Percentiles rank a stretch among this genome's conserved stretches.
Evolutionary conservation across 2,797 vertebrate genomes (phyloP).

Genomic region (Amazonetta brasiliensis): DNA sequence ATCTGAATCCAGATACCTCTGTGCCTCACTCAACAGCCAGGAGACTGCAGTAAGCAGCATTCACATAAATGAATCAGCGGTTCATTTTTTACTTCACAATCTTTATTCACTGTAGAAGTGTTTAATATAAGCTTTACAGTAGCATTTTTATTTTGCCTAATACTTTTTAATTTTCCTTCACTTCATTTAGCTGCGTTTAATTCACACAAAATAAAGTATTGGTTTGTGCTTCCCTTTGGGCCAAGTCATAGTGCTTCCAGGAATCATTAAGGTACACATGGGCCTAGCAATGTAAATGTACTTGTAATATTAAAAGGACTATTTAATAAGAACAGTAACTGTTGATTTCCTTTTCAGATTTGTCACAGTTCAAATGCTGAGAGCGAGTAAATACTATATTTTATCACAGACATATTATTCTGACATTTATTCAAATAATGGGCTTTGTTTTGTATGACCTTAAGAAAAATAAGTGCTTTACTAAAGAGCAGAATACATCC

Average conservation of each 20-base stretch:
- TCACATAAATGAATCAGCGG: neutral
- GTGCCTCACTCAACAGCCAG: neutral
- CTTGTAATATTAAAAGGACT: constrained; percentile 64
- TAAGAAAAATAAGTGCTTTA: constrained; percentile 52
- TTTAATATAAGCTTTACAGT: constrained; percentile 50
- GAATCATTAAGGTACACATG: constrained; percentile 61
- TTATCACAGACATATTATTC: constrained; percentile 53
- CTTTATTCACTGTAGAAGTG: neutral
- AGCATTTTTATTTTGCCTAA: constrained; percentile 6
- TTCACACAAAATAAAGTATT: constrained; percentile 40
- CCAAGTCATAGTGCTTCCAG: constrained; percentile 49
- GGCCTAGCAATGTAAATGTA: constrained; percentile 45
- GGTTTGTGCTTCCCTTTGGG: constrained; percentile 61
- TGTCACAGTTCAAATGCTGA: constrained; percentile 63
- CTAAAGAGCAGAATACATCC: neutral
- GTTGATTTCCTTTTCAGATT: constrained; percentile 55
- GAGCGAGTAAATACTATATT: constrained; percentile 38
- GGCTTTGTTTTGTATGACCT: constrained; percentile 54
- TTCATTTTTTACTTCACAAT: neutral
- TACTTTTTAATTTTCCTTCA: constrained; percentile 56
- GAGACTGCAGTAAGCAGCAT: neutral
- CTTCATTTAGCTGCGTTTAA: constrained; percentile 63
- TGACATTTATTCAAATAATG: constrained; percentile 68
- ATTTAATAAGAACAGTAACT: constrained; percentile 56
- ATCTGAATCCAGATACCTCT: neutral